Base-by-base conservation (phyloP, 2,888 invertebrate genomes). In the Silvanus unidentatus region DNA sequence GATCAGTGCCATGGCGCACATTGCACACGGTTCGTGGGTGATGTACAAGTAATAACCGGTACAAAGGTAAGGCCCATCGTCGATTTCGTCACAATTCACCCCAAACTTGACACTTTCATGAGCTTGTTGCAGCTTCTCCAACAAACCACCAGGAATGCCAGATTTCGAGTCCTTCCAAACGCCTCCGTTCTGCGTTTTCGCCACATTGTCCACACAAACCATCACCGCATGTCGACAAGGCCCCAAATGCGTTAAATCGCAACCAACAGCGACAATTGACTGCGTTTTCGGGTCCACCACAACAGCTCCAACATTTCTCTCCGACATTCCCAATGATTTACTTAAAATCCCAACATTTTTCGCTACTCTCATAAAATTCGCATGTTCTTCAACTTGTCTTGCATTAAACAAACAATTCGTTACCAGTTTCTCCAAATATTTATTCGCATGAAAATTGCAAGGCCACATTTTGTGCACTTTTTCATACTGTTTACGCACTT, bases 1-100 rank as follows among this genome's bases (percentile, higher is more conserved):
- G 0, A 95, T 78, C 43, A 98, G 73, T 0, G 88, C 96, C 97
- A 98, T 98, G 0, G 92, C 77, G 72, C 98, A 98, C 86, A 97
- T 91, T 1, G 89, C 66, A 71, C 98, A 98, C 0, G 97, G 96
- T 67, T 98, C 97, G 48, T 78, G 77, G 0, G 86, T 78, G 34
- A 89, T 67, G 65, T 91, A 96, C 1, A 89, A 72, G 72, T 90
- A 85, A 69, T 89, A 93, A 1, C 88, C 88, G 0, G 96, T 93
- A 71, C 92, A 92, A 39, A 93, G 72, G 68, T 93, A 93, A 0
- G 88, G 84, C 1, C 81, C 80, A 39, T 73, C 67, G n/a, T 67
- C 60, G 28, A 73, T 71, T 1, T 58, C 59, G 0, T 57, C 51
- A 30, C 58, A 56, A 49, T 65, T 68, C 0, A 78, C 76, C 14